Conservation (phyloP, 2,888 invertebrate species). For the Fragum fragum region DNA sequence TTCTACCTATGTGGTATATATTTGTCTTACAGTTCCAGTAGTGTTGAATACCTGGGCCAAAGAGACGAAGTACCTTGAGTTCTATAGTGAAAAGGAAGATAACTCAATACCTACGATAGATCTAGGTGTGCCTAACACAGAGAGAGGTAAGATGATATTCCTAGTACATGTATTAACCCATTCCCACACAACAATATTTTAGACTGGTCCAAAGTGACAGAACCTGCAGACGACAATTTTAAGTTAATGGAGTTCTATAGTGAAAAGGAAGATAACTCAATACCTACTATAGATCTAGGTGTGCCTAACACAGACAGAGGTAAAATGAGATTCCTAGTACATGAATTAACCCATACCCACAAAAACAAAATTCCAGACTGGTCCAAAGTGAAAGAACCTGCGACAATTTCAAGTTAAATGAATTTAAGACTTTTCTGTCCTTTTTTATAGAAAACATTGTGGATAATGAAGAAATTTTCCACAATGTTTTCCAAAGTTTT, state of each 20-base stretch:
- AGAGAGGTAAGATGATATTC: conserved; percentile 88
- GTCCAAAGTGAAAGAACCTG: conserved; percentile 92
- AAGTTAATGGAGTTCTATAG: conserved; percentile 93
- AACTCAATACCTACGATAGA: conserved; percentile 90
- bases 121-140: conserved; percentile 93
- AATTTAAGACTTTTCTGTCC: too few relatives aligned
- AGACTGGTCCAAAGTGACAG: conserved; percentile 93
- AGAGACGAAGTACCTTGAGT: conserved; percentile 91
- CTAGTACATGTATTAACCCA: too few relatives aligned
- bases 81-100: conserved; percentile 93
- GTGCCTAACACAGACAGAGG: conserved; percentile 94
- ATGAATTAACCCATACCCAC: too few relatives aligned
- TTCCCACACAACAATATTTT: too few relatives aligned
- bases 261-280: conserved; percentile 90
- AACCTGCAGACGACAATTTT: too few relatives aligned
- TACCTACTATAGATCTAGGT: conserved; percentile 91
- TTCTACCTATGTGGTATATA: too few relatives aligned
- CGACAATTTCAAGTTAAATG: conserved; percentile 90
- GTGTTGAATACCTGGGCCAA: conserved; percentile 95
- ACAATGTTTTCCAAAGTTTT: too few relatives aligned
- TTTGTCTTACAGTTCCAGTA: conserved; percentile 89
- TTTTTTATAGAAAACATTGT: too few relatives aligned
- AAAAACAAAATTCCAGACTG: too few relatives aligned
- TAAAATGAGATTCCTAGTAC: conserved; percentile 60
- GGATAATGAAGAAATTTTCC: too few relatives aligned